Evolutionary conservation across 2,888 invertebrate genomes (phyloP), one percentile per base, ranked within the genome.

Genomic region (Drosophila quinaria): DNA sequence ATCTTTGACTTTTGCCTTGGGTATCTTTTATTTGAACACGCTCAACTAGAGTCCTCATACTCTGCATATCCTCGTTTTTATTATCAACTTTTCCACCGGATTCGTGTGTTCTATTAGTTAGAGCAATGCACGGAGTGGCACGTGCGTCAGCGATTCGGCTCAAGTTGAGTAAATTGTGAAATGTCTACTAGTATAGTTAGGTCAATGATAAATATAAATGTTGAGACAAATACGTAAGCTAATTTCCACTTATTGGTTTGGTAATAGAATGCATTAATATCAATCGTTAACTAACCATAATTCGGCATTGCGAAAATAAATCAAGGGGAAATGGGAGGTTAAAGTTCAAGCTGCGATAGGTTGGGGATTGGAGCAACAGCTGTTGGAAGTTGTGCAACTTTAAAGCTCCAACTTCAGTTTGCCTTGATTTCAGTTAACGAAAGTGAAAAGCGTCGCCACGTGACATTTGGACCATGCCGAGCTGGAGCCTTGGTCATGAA

Each of bases 401-500:
- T 13, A 58, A 66, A 75, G 66, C 76, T 71, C 11, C 22, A 46
- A 70, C 44, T 50, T 41, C 49, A 42, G 2, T 13, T 55, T 33
- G 37, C 44, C 46, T 37, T 44, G 52, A 41, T 17, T 51, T 22
- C 55, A 19, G 22, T 15, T 25, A 31, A 22, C 5, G 70, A 81
- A 74, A 77, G 81, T 65, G 67, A 67, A 72, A 72, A 49, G 47
- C 54, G 42, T 46, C 41, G 15, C 46, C 72, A 77, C 67, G 74
- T 71, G 76, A 79, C 78, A 22, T 17, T 60, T 59, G 47, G 44
- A 42, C 58, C 62, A 37, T 49, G 58, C 39, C 42, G 59, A 61
- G 49, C 61, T 56, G 46, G 51, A 72, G 42, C 75, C 58, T 65
- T 79, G 67, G 68, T 84, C 73, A 69, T 74, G 87, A 86, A 77